These are phyloP conservation scores for Punctoribates punctum DNA, from an alignment of 2,888 invertebrate genomes.

Conservation along the genomic window DNA sequence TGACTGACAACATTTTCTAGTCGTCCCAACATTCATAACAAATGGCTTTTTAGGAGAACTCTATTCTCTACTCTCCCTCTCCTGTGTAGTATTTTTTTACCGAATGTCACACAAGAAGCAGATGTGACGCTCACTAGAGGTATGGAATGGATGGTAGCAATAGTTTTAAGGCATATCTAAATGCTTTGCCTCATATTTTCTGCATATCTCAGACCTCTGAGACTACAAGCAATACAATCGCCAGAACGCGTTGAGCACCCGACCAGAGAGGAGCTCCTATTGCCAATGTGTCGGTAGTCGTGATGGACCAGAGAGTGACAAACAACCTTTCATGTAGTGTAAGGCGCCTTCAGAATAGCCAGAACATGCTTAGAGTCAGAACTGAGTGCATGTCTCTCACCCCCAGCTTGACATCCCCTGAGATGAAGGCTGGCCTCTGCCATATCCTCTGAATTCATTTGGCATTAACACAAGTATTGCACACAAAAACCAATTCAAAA, in stretches of 20 bases:
- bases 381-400: not conserved
- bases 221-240: too few species aligned
- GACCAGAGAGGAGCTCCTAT: not conserved
- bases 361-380: not conserved
- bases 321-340: constrained; percentile 19
- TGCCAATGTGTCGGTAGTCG: not conserved
- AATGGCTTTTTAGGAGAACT: not conserved
- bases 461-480: constrained; percentile 13
- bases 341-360: constrained; percentile 17
- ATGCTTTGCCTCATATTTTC: not conserved
- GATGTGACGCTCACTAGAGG: not conserved
- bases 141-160: not conserved
- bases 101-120: constrained; percentile 26
- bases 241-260: too few species aligned
- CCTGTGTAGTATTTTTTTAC: not conserved
- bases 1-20: constrained; percentile 10
- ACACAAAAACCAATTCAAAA: constrained; percentile 24
- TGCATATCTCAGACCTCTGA: not conserved
- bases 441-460: constrained; percentile 25
- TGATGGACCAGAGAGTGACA: constrained; percentile 19
- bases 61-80: not conserved
- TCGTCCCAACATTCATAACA: not conserved
- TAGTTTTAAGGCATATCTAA: not conserved
- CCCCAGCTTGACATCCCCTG: not conserved
- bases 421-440: not conserved